phyloP scores from a whole-genome alignment of 2,113 vertebrate species.

The Plestiodon gilberti region DNA sequence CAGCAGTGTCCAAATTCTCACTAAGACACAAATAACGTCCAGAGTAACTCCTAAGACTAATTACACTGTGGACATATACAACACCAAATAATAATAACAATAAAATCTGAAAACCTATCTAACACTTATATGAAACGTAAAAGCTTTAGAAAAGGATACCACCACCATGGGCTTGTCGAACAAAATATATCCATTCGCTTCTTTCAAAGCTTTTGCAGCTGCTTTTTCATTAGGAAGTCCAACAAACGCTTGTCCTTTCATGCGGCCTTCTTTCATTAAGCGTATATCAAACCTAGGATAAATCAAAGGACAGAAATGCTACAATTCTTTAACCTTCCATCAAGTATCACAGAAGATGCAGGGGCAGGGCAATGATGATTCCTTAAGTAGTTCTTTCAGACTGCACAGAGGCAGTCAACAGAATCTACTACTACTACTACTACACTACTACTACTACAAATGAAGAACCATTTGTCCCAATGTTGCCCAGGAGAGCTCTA shows the following conservation, averaged over 20 bases:
- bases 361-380: not conserved
- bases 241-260: slow-evolving; percentile 98
- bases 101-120: not conserved
- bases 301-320: not conserved
- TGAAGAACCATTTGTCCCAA: not conserved
- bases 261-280: slow-evolving; percentile 97
- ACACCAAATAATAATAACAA: not conserved
- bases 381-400: not conserved
- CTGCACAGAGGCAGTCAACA: not conserved
- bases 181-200: slow-evolving; percentile 93
- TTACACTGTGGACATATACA: not conserved
- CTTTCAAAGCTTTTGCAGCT: slow-evolving; percentile 92
- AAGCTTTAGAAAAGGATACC: slow-evolving; percentile 86
- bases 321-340: not conserved
- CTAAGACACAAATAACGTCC: not conserved
- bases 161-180: slow-evolving; percentile 95
- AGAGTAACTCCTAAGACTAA: not conserved
- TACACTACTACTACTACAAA: too few species aligned
- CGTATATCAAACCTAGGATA: slow-evolving; percentile 93
- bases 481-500: not conserved
- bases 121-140: not conserved
- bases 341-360: not conserved
- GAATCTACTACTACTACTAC: not conserved
- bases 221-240: slow-evolving; percentile 93
- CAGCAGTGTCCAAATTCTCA: not conserved